Conservation (phyloP, 2,797 vertebrate genomes). For the Centropyge bicolor region DNA sequence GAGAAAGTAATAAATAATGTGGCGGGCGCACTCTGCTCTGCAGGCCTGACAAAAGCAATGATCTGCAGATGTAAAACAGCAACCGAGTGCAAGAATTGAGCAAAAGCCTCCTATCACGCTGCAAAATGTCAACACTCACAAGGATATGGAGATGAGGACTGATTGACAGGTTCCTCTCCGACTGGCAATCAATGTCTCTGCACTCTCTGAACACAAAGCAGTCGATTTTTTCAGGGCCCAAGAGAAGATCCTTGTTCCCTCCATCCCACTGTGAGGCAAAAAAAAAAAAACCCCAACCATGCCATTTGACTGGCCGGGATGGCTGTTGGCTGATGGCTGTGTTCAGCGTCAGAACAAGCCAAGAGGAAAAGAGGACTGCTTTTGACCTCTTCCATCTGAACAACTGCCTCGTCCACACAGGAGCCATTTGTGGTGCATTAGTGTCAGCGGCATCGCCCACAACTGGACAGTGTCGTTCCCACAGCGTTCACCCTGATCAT, state of each 20-base stretch:
- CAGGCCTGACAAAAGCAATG: constrained; percentile 17
- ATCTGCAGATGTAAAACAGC: constrained; percentile 34
- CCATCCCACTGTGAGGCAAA: background rate
- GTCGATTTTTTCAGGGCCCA: constrained; percentile 16
- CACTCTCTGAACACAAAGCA: constrained; percentile 7
- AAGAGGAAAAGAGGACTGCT: constrained; percentile 16
- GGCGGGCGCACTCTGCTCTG: constrained; percentile 13
- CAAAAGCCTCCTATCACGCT: constrained; percentile 6
- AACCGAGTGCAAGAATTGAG: constrained; percentile 12
- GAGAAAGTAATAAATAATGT: constrained; percentile 37
- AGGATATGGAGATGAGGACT: constrained; percentile 46
- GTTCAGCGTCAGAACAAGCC: constrained; percentile 32
- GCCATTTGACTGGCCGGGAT: constrained; percentile 15
- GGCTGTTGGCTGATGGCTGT: constrained; percentile 21
- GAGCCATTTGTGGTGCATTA: constrained; percentile 41
- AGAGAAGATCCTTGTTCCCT: constrained; percentile 21
- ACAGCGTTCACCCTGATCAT: constrained; percentile 9
- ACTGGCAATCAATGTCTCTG: constrained; percentile 40
- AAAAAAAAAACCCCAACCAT: constrained; percentile 13
- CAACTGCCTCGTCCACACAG: constrained; percentile 25
- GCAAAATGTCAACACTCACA: constrained; percentile 39
- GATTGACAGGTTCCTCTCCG: constrained; percentile 40
- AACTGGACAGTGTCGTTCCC: constrained; percentile 13
- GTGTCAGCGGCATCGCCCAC: constrained; percentile 31
- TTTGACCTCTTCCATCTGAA: constrained; percentile 38